Base-by-base conservation (phyloP, 92 coral and sea anemone genomes). In the Zoanthus sociatus region DNA sequence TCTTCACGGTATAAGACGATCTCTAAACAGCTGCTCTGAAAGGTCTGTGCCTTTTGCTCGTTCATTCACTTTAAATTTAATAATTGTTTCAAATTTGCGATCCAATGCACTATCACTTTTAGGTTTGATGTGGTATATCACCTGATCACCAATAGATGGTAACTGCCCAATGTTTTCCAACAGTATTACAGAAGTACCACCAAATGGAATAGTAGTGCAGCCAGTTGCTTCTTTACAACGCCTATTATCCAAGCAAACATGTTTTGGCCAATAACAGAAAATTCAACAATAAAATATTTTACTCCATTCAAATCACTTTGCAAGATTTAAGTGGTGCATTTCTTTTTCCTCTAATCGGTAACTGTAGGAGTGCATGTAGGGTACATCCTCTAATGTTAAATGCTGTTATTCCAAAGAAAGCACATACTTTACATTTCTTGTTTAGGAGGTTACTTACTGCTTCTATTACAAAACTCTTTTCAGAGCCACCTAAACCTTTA, bases 211-310 rank as follows among this genome's bases (percentile, higher is more conserved):
- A 42, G 84, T 86, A 26, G 56, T 61, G 14, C n/a, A 26, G 31
- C 96, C 92, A 58, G 94, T 92, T 75, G 89, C 92, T 68, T 92
- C 66, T 53, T 91, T 88, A 84, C 91, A 88, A 61, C 84, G 89
- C 74, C 81, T 88, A 85, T 91, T 12, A 91, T 91, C 90, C 90
- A 88, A 55, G 63, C 90, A 73, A 88, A 68, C 94, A 88, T 91
- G 17, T 79, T 84, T 18, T 91, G 94, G 32, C 94, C 79, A 48
- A 74, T 33, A 7, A 79, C 83, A 13, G 94, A 91, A 78, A 71
- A 88, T 73, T 91, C 94, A 60, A 88, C 86, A 50, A 93, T 91
- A 1, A 93, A 48, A 83, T 86, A 93, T 1, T 88, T 67, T 20
- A 82, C 88, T 10, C 86, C 89, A 9, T 71, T 83, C 44, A 91